These are phyloP conservation scores for Apamea epomidion DNA, from an alignment of 2,888 invertebrate species.

Conservation along the genomic window DNA sequence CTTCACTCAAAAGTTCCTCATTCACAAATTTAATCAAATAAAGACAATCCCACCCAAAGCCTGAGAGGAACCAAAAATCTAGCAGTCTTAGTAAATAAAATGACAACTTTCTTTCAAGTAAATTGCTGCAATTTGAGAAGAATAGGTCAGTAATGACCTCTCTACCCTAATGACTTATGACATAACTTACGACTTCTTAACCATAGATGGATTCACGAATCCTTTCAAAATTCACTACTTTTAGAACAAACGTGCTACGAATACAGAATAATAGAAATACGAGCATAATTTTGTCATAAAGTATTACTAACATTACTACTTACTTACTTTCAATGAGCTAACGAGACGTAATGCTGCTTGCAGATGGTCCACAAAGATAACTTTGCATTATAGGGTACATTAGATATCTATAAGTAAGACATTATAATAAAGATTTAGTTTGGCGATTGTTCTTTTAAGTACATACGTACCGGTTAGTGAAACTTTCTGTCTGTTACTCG, in stretches of 20 bases:
- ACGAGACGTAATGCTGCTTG: constrained; percentile 41
- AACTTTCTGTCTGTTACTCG: not conserved
- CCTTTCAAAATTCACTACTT: constrained; percentile 22
- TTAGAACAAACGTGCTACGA: constrained; percentile 42
- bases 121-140: not conserved
- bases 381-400: constrained; percentile 17
- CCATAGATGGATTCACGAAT: constrained; percentile 12
- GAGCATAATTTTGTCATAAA: constrained; percentile 37
- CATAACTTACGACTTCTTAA: not conserved
- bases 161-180: not conserved
- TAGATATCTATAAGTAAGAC: constrained; percentile 29
- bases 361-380: constrained; percentile 61
- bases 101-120: not conserved
- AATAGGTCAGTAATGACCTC: not conserved
- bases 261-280: constrained; percentile 26
- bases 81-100: not conserved
- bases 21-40: too few species aligned
- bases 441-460: constrained; percentile 23
- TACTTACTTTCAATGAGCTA: constrained; percentile 54
- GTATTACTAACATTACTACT: constrained; percentile 34
- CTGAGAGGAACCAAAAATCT: too few species aligned
- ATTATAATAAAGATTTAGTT: constrained; percentile 32
- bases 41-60: too few species aligned
- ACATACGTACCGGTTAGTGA: not conserved
- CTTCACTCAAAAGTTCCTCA: too few species aligned